These are phyloP conservation scores for Octopus bimaculoides DNA, from an alignment of 1,140 invertebrate genomes.

Conservation along the genomic window DNA sequence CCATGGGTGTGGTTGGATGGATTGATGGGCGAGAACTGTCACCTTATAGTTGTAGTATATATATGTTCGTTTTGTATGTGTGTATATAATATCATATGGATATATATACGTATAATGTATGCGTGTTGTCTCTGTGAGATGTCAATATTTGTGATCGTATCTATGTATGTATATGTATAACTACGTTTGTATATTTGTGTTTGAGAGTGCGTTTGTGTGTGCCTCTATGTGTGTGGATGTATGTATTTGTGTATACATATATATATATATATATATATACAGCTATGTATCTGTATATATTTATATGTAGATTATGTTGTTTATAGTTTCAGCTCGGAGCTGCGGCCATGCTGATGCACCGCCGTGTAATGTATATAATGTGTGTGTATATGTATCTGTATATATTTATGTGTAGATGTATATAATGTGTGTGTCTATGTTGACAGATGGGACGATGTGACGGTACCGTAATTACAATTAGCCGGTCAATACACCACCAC, in stretches of 20 bases:
- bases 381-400: background rate
- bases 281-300: background rate
- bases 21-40: background rate
- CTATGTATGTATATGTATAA: background rate
- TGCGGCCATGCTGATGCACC: no score
- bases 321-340: no score
- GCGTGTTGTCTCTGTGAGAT: background rate
- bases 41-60: background rate
- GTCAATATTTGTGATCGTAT: background rate
- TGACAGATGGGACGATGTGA: no score
- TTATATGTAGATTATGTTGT: no score
- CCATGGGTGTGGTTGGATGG: conserved; percentile 36
- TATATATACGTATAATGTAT: background rate
- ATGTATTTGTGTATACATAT: background rate
- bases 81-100: background rate
- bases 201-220: background rate
- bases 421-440: background rate
- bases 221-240: background rate
- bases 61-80: background rate
- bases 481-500: no score
- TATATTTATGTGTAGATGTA: background rate
- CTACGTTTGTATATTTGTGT: background rate
- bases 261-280: background rate
- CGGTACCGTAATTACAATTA: no score
- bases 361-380: no score